Base-by-base conservation (phyloP, 2,888 invertebrate genomes). In the Sinohyriopsis cumingii region DNA sequence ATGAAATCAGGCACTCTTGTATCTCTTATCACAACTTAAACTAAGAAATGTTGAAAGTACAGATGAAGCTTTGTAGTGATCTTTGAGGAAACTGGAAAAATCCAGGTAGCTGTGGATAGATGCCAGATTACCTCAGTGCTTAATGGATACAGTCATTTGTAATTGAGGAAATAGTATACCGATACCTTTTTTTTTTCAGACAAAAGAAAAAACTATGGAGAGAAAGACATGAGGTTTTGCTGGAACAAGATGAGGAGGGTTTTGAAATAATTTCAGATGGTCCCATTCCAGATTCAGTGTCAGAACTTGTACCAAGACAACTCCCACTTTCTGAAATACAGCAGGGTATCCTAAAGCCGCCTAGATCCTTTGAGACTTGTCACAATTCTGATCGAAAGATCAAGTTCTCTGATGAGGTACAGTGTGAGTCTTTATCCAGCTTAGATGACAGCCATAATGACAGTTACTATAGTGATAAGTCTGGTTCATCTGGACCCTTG, bases 301-400 rank as follows among this genome's bases (percentile, higher is more conserved):
- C 64, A 59, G 33, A 33, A 24, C 57, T 55, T n/a, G 25, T 2
- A 53, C 15, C 12, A 3, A 45, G 45, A 45, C 45, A 45, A 45
- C 15, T 45, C 15, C 45, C 45, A 45, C 45, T 0, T 15, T 15
- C 45, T 15, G 45, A 45, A 45, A 59, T 70, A 55, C 60, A 68
- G 19, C 53, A n/a, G 5, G 77, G 84, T n/a, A 84, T 84, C 55
- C 76, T 84, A 19, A 84, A 84, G 63, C 76, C 67, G 66, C 69
- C 75, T n/a, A 55, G 82, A 25, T 83, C 82, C 15, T 82, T 72
- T 72, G 84, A 82, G 65, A 78, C 78, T 67, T 69, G 80, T 24
- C 69, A 77, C 22, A 75, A 74, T n/a, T 71, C 77, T 18, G 72
- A 77, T 7, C 63, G 65, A 28, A 67, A 78, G 20, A 68, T 78